Conservation (phyloP, 2,113 vertebrate genomes). For the Quiscalus mexicanus region DNA sequence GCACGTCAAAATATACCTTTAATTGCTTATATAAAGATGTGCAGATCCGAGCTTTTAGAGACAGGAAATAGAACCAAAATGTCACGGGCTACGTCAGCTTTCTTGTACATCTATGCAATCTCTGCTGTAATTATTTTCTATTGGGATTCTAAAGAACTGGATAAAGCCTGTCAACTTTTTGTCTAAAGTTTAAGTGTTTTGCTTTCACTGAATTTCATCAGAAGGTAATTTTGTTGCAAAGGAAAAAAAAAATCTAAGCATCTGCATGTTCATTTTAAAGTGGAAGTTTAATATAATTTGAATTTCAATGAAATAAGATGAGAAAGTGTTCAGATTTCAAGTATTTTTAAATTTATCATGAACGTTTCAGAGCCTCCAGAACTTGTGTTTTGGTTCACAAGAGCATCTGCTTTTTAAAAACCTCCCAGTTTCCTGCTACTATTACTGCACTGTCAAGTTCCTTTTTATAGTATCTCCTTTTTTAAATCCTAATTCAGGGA, state of each 20-base stretch:
- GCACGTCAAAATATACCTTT: not conserved
- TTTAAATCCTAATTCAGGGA: not conserved
- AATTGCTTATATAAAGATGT: not conserved
- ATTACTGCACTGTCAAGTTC: not conserved
- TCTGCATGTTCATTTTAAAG: constrained; percentile 31
- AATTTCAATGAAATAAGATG: constrained; percentile 52
- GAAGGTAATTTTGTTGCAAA: constrained; percentile 13
- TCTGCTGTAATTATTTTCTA: constrained; percentile 7
- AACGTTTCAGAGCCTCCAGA: constrained; percentile 4
- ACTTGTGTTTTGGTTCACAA: constrained; percentile 14
- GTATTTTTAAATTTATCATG: constrained; percentile 23
- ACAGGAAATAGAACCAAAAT: constrained; percentile 3
- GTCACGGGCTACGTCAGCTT: not conserved
- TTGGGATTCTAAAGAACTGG: not conserved
- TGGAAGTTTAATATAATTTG: constrained; percentile 34
- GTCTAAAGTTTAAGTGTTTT: constrained; percentile 19
- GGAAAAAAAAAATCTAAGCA: not conserved
- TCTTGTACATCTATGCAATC: not conserved
- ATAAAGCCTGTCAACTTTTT: constrained; percentile 3
- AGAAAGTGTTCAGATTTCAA: constrained; percentile 43
- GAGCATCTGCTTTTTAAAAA: constrained; percentile 33
- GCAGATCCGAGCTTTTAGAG: not conserved
- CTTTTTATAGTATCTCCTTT: not conserved
- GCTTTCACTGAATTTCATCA: constrained; percentile 45
- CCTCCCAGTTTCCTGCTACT: not conserved